Conservation (phyloP, 2,113 vertebrate genomes). For the Vireo altiloquus region DNA sequence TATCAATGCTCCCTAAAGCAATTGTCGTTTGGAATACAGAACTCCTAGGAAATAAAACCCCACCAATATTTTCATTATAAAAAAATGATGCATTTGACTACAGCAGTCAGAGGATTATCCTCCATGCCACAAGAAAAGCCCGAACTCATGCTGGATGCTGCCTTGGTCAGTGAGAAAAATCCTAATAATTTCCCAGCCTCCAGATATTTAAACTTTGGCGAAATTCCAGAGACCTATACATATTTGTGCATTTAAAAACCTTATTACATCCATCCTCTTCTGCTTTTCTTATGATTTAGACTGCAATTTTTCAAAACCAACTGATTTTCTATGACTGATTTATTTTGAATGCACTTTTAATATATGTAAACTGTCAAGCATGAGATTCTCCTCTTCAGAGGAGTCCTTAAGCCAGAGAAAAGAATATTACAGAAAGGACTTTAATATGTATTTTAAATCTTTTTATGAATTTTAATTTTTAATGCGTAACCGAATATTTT, state of each 20-base stretch:
- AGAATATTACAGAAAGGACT: neutral
- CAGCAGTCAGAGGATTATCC: neutral
- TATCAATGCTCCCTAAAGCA: neutral
- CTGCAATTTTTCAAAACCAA: neutral
- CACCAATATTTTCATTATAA: neutral
- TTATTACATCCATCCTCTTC: neutral
- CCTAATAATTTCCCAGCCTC: neutral
- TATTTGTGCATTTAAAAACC: neutral
- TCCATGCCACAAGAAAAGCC: neutral
- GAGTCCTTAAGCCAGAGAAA: neutral
- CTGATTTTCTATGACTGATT: neutral
- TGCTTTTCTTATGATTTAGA: neutral
- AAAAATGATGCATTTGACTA: neutral
- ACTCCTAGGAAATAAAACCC: neutral
- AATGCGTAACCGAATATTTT: neutral
- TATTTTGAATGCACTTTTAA: neutral
- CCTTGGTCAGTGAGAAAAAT: neutral
- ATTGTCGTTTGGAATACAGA: neutral
- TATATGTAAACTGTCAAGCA: neutral
- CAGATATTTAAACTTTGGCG: neutral
- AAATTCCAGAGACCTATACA: neutral
- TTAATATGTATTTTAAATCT: neutral
- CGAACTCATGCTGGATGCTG: neutral
- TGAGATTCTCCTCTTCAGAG: neutral
- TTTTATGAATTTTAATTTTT: neutral